Evolutionary conservation across 2,113 vertebrate genomes (phyloP).

Genomic region (Todiramphus chloris): DNA sequence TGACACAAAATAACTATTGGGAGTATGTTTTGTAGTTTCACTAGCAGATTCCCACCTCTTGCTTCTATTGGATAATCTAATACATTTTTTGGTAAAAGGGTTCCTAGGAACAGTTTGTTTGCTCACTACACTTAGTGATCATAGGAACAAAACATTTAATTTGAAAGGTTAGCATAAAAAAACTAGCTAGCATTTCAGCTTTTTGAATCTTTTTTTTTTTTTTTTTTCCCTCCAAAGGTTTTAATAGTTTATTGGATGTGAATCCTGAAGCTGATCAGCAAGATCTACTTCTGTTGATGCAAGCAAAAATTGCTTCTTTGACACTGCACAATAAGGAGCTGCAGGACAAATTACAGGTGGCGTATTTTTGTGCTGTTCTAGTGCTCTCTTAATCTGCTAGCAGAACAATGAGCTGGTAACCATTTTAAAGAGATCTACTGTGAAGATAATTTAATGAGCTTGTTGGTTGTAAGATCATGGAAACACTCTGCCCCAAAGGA

Average conservation of each 20-base stretch:
- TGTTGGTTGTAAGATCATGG: background rate
- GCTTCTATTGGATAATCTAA: background rate
- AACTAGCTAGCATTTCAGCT: background rate
- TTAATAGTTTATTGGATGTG: constrained; percentile 76
- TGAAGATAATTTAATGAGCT: background rate
- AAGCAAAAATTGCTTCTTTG: constrained; percentile 89
- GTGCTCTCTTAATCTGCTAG: background rate
- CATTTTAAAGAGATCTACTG: background rate
- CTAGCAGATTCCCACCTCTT: background rate
- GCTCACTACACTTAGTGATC: background rate
- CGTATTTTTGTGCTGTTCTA: constrained; percentile 23
- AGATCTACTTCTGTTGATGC: constrained; percentile 83
- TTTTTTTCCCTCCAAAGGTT: constrained; percentile 53
- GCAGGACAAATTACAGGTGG: constrained; percentile 88
- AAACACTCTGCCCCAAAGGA: background rate
- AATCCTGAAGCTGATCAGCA: constrained; percentile 80
- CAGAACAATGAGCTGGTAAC: background rate
- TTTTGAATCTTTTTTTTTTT: background rate
- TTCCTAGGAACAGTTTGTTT: background rate
- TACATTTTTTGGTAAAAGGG: background rate
- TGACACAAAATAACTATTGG: background rate
- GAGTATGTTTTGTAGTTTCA: background rate
- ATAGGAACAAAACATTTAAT: background rate
- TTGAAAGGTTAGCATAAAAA: background rate
- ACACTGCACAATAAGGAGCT: constrained; percentile 92